These are phyloP conservation scores for Drosophila siamana DNA, from an alignment of 2,888 invertebrate species.

Conservation along the genomic window DNA sequence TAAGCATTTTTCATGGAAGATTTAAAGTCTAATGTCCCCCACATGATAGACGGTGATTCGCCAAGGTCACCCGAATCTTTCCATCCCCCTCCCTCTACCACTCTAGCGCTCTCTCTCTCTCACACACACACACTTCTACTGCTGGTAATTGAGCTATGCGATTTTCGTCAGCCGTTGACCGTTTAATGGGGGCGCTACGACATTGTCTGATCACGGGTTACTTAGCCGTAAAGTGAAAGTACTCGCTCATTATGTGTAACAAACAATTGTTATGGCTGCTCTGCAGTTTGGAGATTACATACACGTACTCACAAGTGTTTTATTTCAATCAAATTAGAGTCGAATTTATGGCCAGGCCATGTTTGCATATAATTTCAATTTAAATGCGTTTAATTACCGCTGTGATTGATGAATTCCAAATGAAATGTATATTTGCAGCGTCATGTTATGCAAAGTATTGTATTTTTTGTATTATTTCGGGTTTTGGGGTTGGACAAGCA, in stretches of 20 bases:
- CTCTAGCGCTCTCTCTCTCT: background rate
- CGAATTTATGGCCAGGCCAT: conserved; percentile 50
- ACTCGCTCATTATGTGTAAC: conserved; percentile 53
- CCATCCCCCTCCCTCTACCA: background rate
- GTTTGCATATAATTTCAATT: conserved; percentile 72
- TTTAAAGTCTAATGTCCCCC: conserved; percentile 28
- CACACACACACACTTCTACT: no score
- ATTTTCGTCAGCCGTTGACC: conserved; percentile 62
- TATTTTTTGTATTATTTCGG: conserved; percentile 6
- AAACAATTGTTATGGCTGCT: conserved; percentile 64
- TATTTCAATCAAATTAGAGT: conserved; percentile 65
- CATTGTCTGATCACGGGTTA: conserved; percentile 50
- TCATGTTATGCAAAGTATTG: conserved; percentile 74
- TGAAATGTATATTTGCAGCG: conserved; percentile 53
- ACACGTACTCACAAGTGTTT: conserved; percentile 57
- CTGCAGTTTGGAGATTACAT: conserved; percentile 25
- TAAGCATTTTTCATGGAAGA: conserved; percentile 34
- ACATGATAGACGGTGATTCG: conserved; percentile 29
- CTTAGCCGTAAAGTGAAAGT: conserved; percentile 74
- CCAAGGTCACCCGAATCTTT: conserved; percentile 57
- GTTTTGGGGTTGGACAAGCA: conserved; percentile 37
- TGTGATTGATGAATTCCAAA: conserved; percentile 62
- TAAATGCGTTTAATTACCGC: conserved; percentile 68
- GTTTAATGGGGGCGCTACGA: conserved; percentile 60
- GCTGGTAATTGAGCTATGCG: conserved; percentile 19